phyloP scores from a whole-genome alignment of 1,140 invertebrate genomes.

The Heliconius congener region DNA sequence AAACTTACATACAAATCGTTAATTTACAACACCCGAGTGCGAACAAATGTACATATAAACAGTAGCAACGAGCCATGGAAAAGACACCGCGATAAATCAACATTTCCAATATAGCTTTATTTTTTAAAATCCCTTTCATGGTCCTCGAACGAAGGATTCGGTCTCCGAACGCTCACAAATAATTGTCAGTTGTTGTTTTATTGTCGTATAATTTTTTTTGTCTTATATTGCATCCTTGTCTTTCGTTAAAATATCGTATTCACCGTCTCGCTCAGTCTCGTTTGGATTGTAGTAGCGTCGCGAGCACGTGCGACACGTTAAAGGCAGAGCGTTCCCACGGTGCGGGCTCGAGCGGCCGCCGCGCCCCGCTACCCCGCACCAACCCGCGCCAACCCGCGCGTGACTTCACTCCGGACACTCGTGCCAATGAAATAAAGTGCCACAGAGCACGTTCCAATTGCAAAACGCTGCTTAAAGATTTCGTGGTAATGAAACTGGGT shows the following conservation, averaged over 20 bases:
- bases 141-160: slow-evolving; percentile 44
- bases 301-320: slow-evolving; percentile 79
- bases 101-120: slow-evolving; percentile 65
- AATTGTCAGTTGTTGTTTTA: slow-evolving; percentile 72
- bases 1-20: slow-evolving; percentile 54
- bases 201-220: slow-evolving; percentile 64
- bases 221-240: slow-evolving; percentile 55
- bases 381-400: slow-evolving; percentile 52
- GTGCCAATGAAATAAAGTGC: slow-evolving; percentile 76
- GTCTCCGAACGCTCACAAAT: slow-evolving; percentile 72
- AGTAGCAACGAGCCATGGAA: slow-evolving; percentile 52
- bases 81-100: slow-evolving; percentile 63
- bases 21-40: slow-evolving; percentile 45
- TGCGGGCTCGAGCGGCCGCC: slow-evolving; percentile 61
- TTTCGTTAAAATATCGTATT: slow-evolving; percentile 16
- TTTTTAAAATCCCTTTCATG: slow-evolving; percentile 64
- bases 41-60: slow-evolving; percentile 63
- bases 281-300: slow-evolving; percentile 61
- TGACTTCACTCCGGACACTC: slow-evolving; percentile 72
- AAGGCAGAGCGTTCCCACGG: slow-evolving; percentile 80
- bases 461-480: slow-evolving; percentile 62
- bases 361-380: slow-evolving; percentile 30
- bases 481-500: slow-evolving; percentile 60
- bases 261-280: slow-evolving; percentile 55
- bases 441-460: slow-evolving; percentile 75